These are phyloP conservation scores for Rhadinocentrus ornatus DNA, from an alignment of 2,797 vertebrate genomes.

Conservation along the genomic window DNA sequence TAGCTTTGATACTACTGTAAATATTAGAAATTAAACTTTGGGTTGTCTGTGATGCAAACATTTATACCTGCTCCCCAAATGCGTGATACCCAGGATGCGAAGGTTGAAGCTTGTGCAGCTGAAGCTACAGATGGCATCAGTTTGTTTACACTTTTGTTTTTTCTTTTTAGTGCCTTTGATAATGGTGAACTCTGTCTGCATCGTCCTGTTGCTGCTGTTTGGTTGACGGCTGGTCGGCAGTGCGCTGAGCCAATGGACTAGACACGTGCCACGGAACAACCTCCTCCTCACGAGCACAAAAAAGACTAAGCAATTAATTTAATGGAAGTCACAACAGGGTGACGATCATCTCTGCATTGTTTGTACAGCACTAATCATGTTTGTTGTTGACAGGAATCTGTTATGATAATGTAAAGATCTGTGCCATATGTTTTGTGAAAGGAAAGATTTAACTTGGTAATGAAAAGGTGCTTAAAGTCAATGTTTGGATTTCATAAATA, in stretches of 20 bases:
- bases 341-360: neutral
- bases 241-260: neutral
- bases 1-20: no score
- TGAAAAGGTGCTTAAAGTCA: neutral
- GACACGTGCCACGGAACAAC: conserved; percentile 24
- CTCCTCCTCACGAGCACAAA: neutral
- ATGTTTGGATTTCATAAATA: neutral
- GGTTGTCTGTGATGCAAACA: neutral
- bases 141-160: conserved; percentile 3
- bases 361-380: neutral
- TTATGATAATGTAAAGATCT: neutral
- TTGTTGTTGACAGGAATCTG: neutral
- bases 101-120: neutral
- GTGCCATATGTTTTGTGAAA: conserved; percentile 10
- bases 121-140: neutral
- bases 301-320: neutral
- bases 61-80: neutral
- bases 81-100: neutral
- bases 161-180: conserved; percentile 89
- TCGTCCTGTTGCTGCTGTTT: conserved; percentile 91
- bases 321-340: neutral
- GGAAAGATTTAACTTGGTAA: neutral
- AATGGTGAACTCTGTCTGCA: conserved; percentile 89
- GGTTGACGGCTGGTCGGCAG: conserved; percentile 62
- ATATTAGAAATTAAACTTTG: no score